These are phyloP conservation scores for Pristionchus maxplancki DNA, from an alignment of 2,888 invertebrate species.

Conservation along the genomic window DNA sequence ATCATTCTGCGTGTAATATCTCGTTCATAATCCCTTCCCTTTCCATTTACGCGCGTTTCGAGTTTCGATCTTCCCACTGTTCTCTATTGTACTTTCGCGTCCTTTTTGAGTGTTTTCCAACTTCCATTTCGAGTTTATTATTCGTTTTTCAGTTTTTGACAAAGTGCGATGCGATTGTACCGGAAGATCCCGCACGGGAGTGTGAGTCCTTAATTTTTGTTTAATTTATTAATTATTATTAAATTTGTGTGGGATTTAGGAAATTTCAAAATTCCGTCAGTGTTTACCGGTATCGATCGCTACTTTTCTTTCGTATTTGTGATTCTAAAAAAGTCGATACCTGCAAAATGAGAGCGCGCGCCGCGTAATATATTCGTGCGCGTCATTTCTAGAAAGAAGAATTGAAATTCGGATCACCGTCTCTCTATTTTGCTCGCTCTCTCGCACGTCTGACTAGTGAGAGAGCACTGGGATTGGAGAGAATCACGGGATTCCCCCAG, in stretches of 20 bases:
- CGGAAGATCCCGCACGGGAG: constrained; percentile 20
- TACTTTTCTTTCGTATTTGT: too few relatives aligned
- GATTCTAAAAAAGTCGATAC: not conserved
- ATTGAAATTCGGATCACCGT: not conserved
- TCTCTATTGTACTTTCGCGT: not conserved
- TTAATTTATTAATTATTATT: not conserved
- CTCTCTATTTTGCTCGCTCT: too few relatives aligned
- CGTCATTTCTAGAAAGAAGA: not conserved
- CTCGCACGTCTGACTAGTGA: too few relatives aligned
- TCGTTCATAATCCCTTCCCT: not conserved
- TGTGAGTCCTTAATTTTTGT: constrained; percentile 15
- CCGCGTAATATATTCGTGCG: not conserved
- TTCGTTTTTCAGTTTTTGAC: not conserved
- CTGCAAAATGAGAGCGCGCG: not conserved
- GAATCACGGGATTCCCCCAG: not conserved
- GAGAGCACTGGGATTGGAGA: not conserved
- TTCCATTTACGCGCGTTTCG: not conserved
- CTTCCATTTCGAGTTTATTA: not conserved
- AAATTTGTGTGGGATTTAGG: too few relatives aligned
- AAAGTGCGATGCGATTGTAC: constrained; percentile 22
- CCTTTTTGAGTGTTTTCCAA: not conserved
- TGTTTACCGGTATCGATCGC: too few relatives aligned
- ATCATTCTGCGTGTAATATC: too few relatives aligned
- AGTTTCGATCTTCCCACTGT: not conserved
- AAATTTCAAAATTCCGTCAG: too few relatives aligned